Base-by-base conservation (phyloP, 2,113 vertebrate species). In the Galemys pyrenaicus region DNA sequence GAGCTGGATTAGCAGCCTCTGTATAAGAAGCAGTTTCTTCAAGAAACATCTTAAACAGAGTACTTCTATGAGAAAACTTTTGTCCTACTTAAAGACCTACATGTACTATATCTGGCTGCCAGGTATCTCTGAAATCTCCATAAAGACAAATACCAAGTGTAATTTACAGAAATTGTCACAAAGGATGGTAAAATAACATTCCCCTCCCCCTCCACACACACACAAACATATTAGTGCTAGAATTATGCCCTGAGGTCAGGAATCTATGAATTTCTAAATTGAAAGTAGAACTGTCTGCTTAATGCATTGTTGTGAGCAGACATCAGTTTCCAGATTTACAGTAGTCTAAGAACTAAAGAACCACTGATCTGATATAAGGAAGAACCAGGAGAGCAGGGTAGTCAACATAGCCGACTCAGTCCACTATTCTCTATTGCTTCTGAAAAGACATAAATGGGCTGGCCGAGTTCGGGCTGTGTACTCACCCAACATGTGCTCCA, bases 121-220 rank as follows among this genome's bases (percentile, higher is more conserved):
- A 58, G 30, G 26, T 60, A 46, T 39, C 51, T 73, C 35, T 54
- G 74, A 30, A 86, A 35, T 73, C 54, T 68, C 68, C 49, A n/a
- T 24, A 28, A 85, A 64, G 70, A 77, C n/a, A 88, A 87, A 85
- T 37, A 65, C 8, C 51, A 89, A 73, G 46, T 37, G 2, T 15
- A 71, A 89, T 49, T 64, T 78, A 78, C 11, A 84, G 58, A 92
- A 96, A 91, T 56, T 87, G 39, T 44, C 74, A 32, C 49, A 54
- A 94, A 90, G 51, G 94, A 64, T 3, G 19, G 32, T 35, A 26
- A 92, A 90, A 74, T 85, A 68, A 70, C 30, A n/a, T n/a, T 4
- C 35, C 62, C 11, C 13, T 8, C 30, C 3, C 11, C 22, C 80
- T 13, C 3, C 32, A 51, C 41, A 39, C 15, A 41, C n/a, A 70